Evolutionary conservation across 2,113 vertebrate genomes (phyloP).

Genomic region (Vombatus ursinus): DNA sequence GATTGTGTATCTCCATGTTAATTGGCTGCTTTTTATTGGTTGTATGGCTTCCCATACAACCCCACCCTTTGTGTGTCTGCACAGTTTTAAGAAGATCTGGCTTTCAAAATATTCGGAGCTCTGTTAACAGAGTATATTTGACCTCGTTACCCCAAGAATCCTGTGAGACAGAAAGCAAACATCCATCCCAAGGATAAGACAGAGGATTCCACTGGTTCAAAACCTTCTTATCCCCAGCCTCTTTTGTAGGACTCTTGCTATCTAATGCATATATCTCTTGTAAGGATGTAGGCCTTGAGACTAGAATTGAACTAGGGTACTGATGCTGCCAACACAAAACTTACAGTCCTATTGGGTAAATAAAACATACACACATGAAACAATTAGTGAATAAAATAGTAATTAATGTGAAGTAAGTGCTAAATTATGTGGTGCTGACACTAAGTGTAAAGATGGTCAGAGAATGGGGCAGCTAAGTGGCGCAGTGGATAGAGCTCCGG

Average conservation of each 20-base stretch:
- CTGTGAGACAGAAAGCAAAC: neutral
- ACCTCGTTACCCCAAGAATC: neutral
- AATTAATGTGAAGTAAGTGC: neutral
- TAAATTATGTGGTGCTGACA: neutral
- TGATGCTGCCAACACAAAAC: neutral
- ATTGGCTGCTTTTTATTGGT: neutral
- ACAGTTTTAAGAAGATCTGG: neutral
- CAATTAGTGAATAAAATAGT: neutral
- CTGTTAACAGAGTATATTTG: neutral
- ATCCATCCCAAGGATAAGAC: neutral
- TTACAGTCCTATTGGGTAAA: neutral
- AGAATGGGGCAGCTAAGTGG: neutral
- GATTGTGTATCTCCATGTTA: neutral
- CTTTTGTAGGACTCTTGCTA: neutral
- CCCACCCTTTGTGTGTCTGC: neutral
- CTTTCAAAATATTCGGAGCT: neutral
- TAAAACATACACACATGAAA: neutral
- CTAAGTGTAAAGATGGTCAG: neutral
- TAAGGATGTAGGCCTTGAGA: neutral
- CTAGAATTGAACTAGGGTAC: neutral
- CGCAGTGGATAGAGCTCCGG: no score
- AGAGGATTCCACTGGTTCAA: neutral
- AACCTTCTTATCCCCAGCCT: neutral
- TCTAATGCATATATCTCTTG: neutral
- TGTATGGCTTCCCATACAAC: neutral